A percentile compares a stretch with the other conserved stretches of the same genome.
Evolutionary conservation across 2,888 invertebrate species (phyloP).

Genomic region (Caenorhabditis sp.): DNA sequence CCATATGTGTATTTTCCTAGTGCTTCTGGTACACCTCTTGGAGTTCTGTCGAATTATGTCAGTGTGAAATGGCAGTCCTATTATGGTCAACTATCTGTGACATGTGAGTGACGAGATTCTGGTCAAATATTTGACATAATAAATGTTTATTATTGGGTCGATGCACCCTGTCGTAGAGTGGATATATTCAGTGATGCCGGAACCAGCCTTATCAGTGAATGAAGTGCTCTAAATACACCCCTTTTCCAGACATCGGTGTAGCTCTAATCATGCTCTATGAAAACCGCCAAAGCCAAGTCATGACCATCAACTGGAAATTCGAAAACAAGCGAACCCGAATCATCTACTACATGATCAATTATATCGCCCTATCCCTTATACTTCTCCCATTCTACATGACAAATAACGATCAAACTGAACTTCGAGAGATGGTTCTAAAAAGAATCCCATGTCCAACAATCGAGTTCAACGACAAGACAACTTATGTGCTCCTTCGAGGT

Average conservation of each 20-base stretch:
- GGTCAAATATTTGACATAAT: too few relatives aligned
- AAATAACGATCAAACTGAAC: constrained; percentile 11
- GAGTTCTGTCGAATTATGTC: constrained; percentile 10
- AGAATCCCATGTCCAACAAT: constrained; percentile 25
- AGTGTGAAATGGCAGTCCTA: constrained; percentile 9
- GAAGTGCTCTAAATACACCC: neutral
- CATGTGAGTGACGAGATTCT: constrained; percentile 13
- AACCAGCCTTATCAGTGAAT: too few relatives aligned
- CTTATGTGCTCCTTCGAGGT: constrained; percentile 22
- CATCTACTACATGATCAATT: constrained; percentile 8
- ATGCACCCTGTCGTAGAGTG: too few relatives aligned
- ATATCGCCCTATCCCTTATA: constrained; percentile 5
- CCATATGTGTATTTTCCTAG: constrained; percentile 18
- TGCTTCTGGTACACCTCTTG: constrained; percentile 15
- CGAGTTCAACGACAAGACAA: constrained; percentile 18
- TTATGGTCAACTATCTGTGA: constrained; percentile 17
- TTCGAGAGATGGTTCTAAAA: constrained; percentile 10
- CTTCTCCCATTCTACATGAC: constrained; percentile 18
- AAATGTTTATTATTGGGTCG: too few relatives aligned
- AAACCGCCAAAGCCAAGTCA: constrained; percentile 25
- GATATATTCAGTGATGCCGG: too few relatives aligned
- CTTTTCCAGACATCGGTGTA: constrained; percentile 24
- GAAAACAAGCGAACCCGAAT: constrained; percentile 6
- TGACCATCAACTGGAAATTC: constrained; percentile 12
- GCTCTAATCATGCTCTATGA: constrained; percentile 20